A percentile compares a stretch with the other conserved stretches of the same genome.
phyloP scores from a whole-genome alignment of 2,888 invertebrate species.

The Hypselothyrea guttata region DNA sequence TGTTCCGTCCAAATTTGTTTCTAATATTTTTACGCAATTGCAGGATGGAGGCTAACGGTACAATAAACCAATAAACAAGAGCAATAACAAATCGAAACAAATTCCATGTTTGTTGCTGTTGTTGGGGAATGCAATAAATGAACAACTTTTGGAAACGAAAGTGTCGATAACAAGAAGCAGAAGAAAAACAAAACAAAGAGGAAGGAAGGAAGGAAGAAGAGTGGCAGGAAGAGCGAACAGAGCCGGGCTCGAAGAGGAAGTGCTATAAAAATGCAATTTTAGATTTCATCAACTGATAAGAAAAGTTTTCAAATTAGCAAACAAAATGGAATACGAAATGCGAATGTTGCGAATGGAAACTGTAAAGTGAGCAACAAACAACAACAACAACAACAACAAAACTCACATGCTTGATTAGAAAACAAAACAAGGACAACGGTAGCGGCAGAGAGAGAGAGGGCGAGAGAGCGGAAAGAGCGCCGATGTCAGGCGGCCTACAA shows the following conservation, averaged over 20 bases:
- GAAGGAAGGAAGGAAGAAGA: background rate
- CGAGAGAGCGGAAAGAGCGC: conserved; percentile 29
- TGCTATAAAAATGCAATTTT: conserved; percentile 79
- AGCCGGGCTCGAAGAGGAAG: conserved; percentile 56
- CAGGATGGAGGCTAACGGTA: too few species aligned
- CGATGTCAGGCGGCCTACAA: conserved; percentile 59
- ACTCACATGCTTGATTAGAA: conserved; percentile 66
- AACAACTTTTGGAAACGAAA: conserved; percentile 61
- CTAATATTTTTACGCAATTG: conserved; percentile 41
- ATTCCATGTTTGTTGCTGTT: conserved; percentile 4
- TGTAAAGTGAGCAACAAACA: conserved; percentile 70
- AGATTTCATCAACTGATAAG: conserved; percentile 78
- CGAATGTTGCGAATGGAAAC: conserved; percentile 65
- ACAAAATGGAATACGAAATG: conserved; percentile 69
- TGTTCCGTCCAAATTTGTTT: too few species aligned
- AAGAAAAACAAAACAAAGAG: conserved; percentile 9
- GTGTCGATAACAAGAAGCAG: conserved; percentile 61
- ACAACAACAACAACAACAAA: conserved; percentile 32
- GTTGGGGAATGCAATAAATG: conserved; percentile 56
- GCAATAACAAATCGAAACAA: conserved; percentile 20
- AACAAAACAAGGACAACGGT: conserved; percentile 56
- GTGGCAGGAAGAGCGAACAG: conserved; percentile 4
- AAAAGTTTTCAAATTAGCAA: conserved; percentile 76
- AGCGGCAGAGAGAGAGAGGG: conserved; percentile 11
- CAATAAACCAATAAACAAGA: conserved; percentile 29